Percentiles rank a stretch among this genome's conserved stretches.
phyloP scores from a whole-genome alignment of 2,113 vertebrate species.

The Gallinago jamesoni region DNA sequence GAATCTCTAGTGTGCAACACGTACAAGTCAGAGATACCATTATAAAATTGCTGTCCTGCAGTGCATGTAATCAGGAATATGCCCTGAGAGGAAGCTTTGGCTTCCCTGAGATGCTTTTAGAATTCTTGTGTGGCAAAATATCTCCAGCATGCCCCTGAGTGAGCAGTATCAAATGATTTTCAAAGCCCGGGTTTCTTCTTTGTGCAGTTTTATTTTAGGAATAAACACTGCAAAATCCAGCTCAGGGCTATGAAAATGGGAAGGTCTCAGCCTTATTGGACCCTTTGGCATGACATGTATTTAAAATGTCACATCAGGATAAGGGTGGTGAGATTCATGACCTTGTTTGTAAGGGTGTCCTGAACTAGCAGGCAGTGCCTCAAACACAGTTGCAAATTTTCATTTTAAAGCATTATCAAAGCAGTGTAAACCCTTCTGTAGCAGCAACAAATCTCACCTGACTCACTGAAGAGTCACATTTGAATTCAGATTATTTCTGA shows the following conservation, averaged over 20 bases:
- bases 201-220: slow-evolving; percentile 2
- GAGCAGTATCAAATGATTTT: not conserved
- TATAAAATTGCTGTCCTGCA: not conserved
- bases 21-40: not conserved
- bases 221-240: not conserved
- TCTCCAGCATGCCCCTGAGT: not conserved
- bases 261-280: not conserved
- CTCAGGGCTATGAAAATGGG: not conserved
- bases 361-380: not conserved
- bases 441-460: not conserved
- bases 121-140: not conserved
- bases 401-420: not conserved
- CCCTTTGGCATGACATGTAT: not conserved
- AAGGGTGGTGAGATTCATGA: not conserved
- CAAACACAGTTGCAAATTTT: too few relatives aligned
- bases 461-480: not conserved
- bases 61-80: not conserved
- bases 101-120: slow-evolving; percentile 10
- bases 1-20: not conserved
- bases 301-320: not conserved
- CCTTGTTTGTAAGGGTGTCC: not conserved
- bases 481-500: not conserved
- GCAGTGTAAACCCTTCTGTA: not conserved
- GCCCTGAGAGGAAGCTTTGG: not conserved
- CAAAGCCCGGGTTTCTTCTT: not conserved